These are phyloP conservation scores for Leptonema lineaticorne DNA, from an alignment of 1,140 invertebrate genomes.

Conservation along the genomic window DNA sequence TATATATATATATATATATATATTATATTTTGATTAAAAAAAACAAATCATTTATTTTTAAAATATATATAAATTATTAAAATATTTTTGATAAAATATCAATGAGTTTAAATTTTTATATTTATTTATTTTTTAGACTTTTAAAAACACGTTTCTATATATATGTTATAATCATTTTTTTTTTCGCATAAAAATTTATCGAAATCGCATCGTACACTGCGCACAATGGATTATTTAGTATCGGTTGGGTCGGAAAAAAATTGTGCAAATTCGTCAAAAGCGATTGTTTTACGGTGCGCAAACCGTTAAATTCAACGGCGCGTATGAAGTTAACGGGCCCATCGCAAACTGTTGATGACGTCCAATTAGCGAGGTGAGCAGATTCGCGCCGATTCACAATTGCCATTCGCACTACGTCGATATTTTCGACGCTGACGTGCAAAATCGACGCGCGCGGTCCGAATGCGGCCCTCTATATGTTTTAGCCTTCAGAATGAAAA, in stretches of 20 bases:
- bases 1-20: background rate
- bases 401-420: conserved; percentile 9
- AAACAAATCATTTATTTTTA: background rate
- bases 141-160: too few relatives aligned
- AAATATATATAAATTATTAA: background rate
- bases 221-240: too few relatives aligned
- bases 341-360: conserved; percentile 26
- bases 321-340: conserved; percentile 16
- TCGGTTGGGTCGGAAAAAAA: too few relatives aligned
- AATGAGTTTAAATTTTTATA: too few relatives aligned
- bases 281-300: background rate
- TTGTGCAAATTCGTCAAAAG: background rate
- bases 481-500: background rate
- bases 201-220: too few relatives aligned
- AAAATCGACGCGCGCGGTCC: background rate
- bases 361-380: conserved; percentile 25
- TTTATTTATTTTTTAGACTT: too few relatives aligned
- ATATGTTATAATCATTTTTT: too few relatives aligned
- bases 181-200: too few relatives aligned
- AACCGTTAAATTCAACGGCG: background rate
- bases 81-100: background rate
- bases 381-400: conserved; percentile 5
- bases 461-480: background rate
- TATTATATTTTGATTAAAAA: background rate
- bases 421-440: background rate